A percentile compares a stretch with the other conserved stretches of the same genome.
Conservation (phyloP, 1,140 invertebrate genomes). For the Hetaerina americana region DNA sequence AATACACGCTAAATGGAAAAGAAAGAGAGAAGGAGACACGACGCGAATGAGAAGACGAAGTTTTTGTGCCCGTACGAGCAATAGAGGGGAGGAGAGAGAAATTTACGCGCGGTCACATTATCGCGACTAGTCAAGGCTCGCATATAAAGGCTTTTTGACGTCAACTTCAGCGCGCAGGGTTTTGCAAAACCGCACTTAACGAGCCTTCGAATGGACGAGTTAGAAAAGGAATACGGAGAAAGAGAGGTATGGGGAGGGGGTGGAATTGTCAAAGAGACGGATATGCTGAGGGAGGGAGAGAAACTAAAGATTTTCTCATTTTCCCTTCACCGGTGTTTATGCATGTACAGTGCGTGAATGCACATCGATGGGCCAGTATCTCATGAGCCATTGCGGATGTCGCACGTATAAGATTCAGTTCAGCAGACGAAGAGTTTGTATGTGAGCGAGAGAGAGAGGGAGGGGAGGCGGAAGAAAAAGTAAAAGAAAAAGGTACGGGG, state of each 20-base stretch:
- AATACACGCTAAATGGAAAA: too few relatives aligned
- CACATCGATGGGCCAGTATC: neutral
- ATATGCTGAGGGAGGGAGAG: neutral
- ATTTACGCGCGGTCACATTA: neutral
- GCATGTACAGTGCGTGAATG: neutral
- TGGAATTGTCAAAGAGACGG: too few relatives aligned
- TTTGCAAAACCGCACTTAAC: neutral
- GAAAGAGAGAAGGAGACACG: too few relatives aligned
- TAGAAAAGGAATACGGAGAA: neutral
- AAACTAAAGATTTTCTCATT: too few relatives aligned
- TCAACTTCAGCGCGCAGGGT: neutral
- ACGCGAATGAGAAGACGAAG: too few relatives aligned
- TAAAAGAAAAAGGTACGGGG: neutral
- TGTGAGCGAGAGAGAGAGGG: neutral
- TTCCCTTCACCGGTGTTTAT: neutral
- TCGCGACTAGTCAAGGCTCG: neutral
- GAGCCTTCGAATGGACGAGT: neutral
- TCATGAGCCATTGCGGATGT: neutral
- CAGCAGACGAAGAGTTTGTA: too few relatives aligned
- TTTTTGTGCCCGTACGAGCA: too few relatives aligned
- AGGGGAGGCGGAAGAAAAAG: neutral
- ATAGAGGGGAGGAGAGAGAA: neutral
- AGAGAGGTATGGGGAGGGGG: too few relatives aligned
- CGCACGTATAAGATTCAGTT: neutral
- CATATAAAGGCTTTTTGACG: neutral